A percentile compares a stretch with the other conserved stretches of the same genome.
Evolutionary conservation across 2,797 vertebrate genomes (phyloP).

Genomic region (Chiroxiphia lanceolata): DNA sequence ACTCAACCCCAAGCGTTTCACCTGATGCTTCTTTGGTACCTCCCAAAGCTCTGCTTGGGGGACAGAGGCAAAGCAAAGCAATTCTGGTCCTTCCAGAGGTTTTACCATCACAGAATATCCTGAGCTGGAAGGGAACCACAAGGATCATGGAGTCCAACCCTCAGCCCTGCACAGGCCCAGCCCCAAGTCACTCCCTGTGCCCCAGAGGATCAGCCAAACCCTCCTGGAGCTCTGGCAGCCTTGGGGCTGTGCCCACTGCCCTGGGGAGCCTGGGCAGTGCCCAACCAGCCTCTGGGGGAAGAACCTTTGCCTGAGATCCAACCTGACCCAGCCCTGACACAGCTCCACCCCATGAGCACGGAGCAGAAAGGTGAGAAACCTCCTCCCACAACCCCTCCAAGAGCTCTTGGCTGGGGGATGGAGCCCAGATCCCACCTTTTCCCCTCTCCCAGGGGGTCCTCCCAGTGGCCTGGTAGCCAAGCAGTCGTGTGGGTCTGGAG

Average conservation of each 20-base stretch:
- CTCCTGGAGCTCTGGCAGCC: neutral
- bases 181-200: neutral
- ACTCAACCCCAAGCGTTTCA: neutral
- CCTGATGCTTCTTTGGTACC: neutral
- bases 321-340: neutral
- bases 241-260: neutral
- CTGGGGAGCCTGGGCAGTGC: neutral
- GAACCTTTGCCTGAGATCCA: neutral
- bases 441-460: neutral
- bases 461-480: rapidly evolving
- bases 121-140: neutral
- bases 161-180: neutral
- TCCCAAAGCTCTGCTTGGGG: neutral
- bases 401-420: neutral
- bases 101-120: neutral
- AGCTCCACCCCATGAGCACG: neutral
- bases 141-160: neutral
- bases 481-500: neutral
- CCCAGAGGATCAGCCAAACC: neutral
- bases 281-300: neutral
- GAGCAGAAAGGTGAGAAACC: neutral
- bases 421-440: neutral
- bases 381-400: neutral
- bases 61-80: neutral
- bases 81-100: neutral